phyloP scores from a whole-genome alignment of 92 coral and sea anemone species.

The Meandrina meandrites region DNA sequence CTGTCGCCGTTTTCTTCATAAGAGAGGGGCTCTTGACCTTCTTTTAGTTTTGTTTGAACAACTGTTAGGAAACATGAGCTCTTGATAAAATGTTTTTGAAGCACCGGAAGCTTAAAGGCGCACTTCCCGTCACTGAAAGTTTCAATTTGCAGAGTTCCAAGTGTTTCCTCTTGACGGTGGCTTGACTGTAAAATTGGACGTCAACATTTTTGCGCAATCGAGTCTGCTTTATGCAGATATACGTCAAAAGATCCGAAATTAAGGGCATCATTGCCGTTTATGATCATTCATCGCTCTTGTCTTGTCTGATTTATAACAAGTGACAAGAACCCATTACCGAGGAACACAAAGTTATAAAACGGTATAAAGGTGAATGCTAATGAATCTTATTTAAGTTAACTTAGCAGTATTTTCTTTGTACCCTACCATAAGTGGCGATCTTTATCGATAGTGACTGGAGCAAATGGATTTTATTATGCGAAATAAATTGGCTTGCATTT shows the following conservation, averaged over 20 bases:
- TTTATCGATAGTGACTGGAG: background rate
- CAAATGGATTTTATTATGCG: background rate
- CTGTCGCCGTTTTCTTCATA: no score
- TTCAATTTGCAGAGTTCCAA: background rate
- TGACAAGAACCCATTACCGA: background rate
- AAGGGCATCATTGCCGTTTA: background rate
- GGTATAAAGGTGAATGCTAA: background rate
- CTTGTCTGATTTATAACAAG: background rate
- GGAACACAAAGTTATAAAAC: background rate
- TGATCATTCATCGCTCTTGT: background rate
- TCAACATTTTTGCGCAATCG: background rate
- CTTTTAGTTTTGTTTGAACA: background rate
- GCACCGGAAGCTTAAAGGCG: background rate
- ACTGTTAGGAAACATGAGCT: background rate
- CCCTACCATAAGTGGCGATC: background rate
- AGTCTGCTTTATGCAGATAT: no score
- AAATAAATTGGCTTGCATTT: background rate
- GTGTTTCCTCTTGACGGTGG: background rate
- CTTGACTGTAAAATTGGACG: background rate
- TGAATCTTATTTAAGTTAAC: no score
- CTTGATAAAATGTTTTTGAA: background rate
- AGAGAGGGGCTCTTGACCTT: background rate
- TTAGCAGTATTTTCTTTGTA: background rate
- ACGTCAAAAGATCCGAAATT: background rate
- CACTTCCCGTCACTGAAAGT: background rate